phyloP scores from a whole-genome alignment of 1,140 invertebrate species.

The Euwallacea similis region DNA sequence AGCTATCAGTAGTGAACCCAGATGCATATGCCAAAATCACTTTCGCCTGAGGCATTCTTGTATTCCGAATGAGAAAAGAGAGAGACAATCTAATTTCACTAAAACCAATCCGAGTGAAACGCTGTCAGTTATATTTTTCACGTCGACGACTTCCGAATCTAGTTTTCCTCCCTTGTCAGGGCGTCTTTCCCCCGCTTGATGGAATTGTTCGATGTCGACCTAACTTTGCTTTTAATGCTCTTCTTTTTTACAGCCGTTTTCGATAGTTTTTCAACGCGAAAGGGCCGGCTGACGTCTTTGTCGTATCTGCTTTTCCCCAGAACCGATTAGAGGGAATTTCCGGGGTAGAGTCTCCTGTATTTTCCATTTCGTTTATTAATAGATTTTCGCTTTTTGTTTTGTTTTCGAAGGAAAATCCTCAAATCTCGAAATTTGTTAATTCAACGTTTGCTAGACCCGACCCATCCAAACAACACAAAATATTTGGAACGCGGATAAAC shows the following conservation, averaged over 20 bases:
- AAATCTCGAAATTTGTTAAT: neutral
- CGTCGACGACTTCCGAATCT: slow-evolving; percentile 30
- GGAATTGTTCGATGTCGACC: slow-evolving; percentile 36
- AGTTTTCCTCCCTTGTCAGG: slow-evolving; percentile 17
- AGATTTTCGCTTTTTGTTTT: neutral
- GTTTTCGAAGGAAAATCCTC: neutral
- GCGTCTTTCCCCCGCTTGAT: slow-evolving; percentile 29
- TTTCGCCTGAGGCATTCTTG: neutral
- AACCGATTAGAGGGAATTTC: slow-evolving; percentile 26
- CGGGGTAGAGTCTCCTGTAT: slow-evolving; percentile 14
- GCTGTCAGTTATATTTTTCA: slow-evolving; percentile 28
- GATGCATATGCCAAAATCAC: slow-evolving; percentile 4
- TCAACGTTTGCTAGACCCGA: slow-evolving; percentile 2
- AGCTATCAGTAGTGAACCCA: neutral
- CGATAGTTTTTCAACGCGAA: slow-evolving; percentile 25
- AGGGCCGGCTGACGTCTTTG: slow-evolving; percentile 11
- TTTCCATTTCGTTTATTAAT: slow-evolving; percentile 3
- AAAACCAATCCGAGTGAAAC: slow-evolving; percentile 16
- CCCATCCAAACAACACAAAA: slow-evolving; percentile 13
- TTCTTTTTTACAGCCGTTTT: slow-evolving; percentile 26
- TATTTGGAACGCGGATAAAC: slow-evolving; percentile 11
- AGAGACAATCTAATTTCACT: slow-evolving; percentile 23
- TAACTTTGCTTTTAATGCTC: slow-evolving; percentile 42
- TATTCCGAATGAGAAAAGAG: slow-evolving; percentile 7
- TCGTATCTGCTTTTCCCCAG: slow-evolving; percentile 19